Base-by-base conservation (phyloP, 2,888 invertebrate genomes). In the Raillietiella orientalis region DNA sequence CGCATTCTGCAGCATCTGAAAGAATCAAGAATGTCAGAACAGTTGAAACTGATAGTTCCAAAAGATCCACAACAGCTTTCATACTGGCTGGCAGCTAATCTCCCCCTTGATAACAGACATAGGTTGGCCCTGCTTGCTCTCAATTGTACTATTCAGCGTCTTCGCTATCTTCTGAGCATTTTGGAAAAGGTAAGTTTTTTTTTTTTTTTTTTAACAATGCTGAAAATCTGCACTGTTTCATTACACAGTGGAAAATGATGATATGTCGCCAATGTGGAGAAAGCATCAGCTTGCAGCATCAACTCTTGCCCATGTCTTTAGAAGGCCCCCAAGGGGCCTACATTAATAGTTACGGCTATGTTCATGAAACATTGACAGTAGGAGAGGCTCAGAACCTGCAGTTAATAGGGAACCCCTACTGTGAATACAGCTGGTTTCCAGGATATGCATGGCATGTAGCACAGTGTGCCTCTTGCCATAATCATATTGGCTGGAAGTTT, bases 371-470 rank as follows among this genome's bases (percentile, higher is more conserved):
- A 4, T 52, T 75, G 21, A 75, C 74, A 1, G 42, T 52, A 9
- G 37, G 41, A 30, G 40, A 40, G 24, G 41, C 41, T 3, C 19
- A 17, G n/a, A 29, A 28, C 20, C 44, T 61, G 10, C 35, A 39
- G 6, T 35, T 44, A 16, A 46, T 53, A 16, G 48, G 52, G 4
- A 36, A 44, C 24, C 56, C 66, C 2, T 63, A 65, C 2, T 57
- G 57, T n/a, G 59, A 66, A 35, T 66, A 62, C 39, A 66, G 63
- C 33, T 75, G 75, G 75, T 75, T 75, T 72, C 74, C 4, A 72
- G 70, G 62, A 14, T 75, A 72, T 41, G 60, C 64, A 4, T 75
- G 75, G 75, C 66, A 62, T 16, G 65, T 71, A 27, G 59, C 62
- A 17, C 52, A 59, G 30, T 75, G 75, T 39, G 47, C 46, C 26